A percentile compares a stretch with the other conserved stretches of the same genome.
These are phyloP conservation scores for Casuarius casuarius DNA, from an alignment of 2,113 vertebrate genomes.

Conservation along the genomic window DNA sequence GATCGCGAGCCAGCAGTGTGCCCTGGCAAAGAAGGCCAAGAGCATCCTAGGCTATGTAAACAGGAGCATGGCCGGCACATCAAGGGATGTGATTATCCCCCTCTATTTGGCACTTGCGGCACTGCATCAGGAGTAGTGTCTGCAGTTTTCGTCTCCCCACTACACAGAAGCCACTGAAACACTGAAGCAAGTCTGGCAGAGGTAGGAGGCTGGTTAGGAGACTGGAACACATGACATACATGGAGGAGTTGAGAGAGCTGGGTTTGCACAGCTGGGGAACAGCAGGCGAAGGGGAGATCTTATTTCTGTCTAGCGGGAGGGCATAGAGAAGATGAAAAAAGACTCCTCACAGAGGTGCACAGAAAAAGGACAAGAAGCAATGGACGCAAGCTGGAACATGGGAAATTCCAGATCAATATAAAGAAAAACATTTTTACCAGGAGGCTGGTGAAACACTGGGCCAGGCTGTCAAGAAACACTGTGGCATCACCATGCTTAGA, in stretches of 20 bases:
- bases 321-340: not conserved
- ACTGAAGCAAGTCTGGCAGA: not conserved
- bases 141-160: constrained; percentile 9
- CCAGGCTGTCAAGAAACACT: constrained; percentile 8
- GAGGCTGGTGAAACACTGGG: not conserved
- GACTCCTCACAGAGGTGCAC: not conserved
- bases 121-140: not conserved
- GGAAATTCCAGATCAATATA: not conserved
- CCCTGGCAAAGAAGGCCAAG: constrained; percentile 33
- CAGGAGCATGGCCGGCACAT: not conserved
- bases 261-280: not conserved
- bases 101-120: constrained; percentile 9
- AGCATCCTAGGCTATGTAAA: constrained; percentile 44
- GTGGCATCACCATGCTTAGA: not conserved
- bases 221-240: not conserved
- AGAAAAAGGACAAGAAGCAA: not conserved
- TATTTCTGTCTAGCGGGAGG: not conserved
- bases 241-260: not conserved
- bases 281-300: not conserved
- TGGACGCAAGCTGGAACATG: not conserved
- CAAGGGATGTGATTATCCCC: not conserved
- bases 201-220: not conserved
- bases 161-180: not conserved
- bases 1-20: constrained; percentile 11
- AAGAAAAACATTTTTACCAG: not conserved